Percentiles rank a stretch among this genome's conserved stretches.
Evolutionary conservation across 2,888 invertebrate genomes (phyloP).

Genomic region (Agrotis ipsilon): DNA sequence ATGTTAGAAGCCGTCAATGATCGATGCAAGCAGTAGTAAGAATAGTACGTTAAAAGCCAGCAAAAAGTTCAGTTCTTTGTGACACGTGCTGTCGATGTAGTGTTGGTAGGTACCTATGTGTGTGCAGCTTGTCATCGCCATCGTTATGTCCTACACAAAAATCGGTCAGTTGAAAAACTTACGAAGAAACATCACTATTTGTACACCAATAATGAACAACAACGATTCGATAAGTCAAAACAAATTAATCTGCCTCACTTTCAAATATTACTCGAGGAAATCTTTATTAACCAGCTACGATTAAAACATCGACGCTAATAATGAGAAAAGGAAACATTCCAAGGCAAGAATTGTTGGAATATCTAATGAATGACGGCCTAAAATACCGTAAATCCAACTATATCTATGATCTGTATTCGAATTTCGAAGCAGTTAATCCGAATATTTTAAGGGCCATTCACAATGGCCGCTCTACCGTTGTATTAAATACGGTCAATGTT

Average conservation of each 20-base stretch:
- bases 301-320: constrained; percentile 19
- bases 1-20: not conserved
- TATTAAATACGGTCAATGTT: constrained; percentile 35
- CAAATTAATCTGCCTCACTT: constrained; percentile 18
- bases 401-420: constrained; percentile 39
- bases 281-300: constrained; percentile 4
- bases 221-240: constrained; percentile 9
- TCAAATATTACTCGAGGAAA: constrained; percentile 7
- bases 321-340: constrained; percentile 8
- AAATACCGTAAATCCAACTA: constrained; percentile 26
- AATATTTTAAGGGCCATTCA: constrained; percentile 25
- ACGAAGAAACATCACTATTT: not conserved
- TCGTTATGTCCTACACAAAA: not conserved
- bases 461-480: constrained; percentile 11
- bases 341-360: constrained; percentile 14
- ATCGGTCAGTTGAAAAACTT: not conserved
- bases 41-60: not conserved
- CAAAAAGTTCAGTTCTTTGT: not conserved
- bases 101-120: too few relatives aligned
- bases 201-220: constrained; percentile 3
- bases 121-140: not conserved
- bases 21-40: not conserved
- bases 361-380: constrained; percentile 1
- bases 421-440: constrained; percentile 24
- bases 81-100: not conserved